Conservation (phyloP, 2,797 vertebrate species). For the Margarornis squamiger region DNA sequence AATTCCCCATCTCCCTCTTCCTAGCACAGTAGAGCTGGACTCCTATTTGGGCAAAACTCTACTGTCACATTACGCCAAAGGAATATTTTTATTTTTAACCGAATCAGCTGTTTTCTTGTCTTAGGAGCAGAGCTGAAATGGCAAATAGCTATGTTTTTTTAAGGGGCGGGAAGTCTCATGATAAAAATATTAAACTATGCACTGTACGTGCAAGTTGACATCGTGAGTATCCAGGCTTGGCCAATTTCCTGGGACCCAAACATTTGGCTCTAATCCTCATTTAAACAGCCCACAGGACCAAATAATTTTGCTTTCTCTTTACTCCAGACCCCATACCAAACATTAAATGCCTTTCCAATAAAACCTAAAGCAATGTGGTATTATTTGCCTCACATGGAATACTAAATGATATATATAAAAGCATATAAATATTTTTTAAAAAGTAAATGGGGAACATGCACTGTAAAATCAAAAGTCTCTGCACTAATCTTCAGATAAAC, state of each 20-base stretch:
- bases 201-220: constrained; percentile 55
- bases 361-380: constrained; percentile 13
- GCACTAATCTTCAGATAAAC: constrained; percentile 37
- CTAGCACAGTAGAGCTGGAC: background rate
- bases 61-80: constrained; percentile 20
- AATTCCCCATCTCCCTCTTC: background rate
- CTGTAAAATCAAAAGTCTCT: constrained; percentile 37
- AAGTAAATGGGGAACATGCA: constrained; percentile 14
- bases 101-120: constrained; percentile 43
- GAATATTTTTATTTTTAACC: constrained; percentile 52
- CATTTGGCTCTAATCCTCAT: constrained; percentile 34
- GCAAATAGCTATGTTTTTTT: background rate
- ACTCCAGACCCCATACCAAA: background rate
- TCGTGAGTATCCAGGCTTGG: constrained; percentile 33
- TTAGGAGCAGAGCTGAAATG: constrained; percentile 31
- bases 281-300: constrained; percentile 17
- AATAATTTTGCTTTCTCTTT: constrained; percentile 18
- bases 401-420: background rate
- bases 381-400: constrained; percentile 35
- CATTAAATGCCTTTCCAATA: background rate
- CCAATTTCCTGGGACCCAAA: constrained; percentile 52
- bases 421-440: background rate
- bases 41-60: constrained; percentile 20
- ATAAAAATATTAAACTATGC: constrained; percentile 54
- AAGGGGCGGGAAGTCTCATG: background rate